Evolutionary conservation across 2,113 vertebrate species (phyloP).

Genomic region (Monarcha castaneiventris): DNA sequence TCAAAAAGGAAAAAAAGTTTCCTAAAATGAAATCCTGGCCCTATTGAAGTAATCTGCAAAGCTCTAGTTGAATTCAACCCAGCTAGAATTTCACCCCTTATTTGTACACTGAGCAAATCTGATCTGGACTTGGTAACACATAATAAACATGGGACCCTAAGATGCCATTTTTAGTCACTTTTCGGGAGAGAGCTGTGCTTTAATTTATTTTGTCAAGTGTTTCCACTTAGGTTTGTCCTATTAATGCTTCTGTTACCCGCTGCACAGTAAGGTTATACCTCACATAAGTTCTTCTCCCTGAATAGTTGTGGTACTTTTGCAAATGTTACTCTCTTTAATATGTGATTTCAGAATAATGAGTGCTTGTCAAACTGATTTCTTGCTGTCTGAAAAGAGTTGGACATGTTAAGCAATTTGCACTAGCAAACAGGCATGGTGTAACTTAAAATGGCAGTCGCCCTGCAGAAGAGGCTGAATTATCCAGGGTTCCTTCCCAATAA

Average conservation of each 20-base stretch:
- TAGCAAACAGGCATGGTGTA: not conserved
- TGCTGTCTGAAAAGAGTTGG: constrained; percentile 43
- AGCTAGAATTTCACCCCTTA: constrained; percentile 57
- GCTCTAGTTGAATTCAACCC: constrained; percentile 20
- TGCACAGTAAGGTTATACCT: constrained; percentile 46
- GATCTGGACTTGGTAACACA: constrained; percentile 61
- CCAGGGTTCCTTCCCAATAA: not conserved
- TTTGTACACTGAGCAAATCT: constrained; percentile 63
- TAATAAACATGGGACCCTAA: constrained; percentile 59
- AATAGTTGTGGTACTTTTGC: constrained; percentile 41
- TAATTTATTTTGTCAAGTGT: constrained; percentile 71
- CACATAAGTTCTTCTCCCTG: constrained; percentile 40
- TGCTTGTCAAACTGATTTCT: constrained; percentile 63
- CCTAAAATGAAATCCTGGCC: constrained; percentile 41
- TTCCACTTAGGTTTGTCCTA: constrained; percentile 62
- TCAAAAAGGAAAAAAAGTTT: not conserved
- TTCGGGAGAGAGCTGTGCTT: constrained; percentile 16
- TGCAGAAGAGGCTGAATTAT: not conserved
- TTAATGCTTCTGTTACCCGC: constrained; percentile 55
- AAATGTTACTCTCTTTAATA: constrained; percentile 35
- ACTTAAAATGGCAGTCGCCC: constrained; percentile 20
- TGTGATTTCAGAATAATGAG: constrained; percentile 62
- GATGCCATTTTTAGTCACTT: constrained; percentile 66
- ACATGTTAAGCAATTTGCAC: constrained; percentile 45
- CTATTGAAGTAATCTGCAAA: constrained; percentile 36